phyloP scores from a whole-genome alignment of 2,113 vertebrate genomes.

The Lutjanus erythropterus region DNA sequence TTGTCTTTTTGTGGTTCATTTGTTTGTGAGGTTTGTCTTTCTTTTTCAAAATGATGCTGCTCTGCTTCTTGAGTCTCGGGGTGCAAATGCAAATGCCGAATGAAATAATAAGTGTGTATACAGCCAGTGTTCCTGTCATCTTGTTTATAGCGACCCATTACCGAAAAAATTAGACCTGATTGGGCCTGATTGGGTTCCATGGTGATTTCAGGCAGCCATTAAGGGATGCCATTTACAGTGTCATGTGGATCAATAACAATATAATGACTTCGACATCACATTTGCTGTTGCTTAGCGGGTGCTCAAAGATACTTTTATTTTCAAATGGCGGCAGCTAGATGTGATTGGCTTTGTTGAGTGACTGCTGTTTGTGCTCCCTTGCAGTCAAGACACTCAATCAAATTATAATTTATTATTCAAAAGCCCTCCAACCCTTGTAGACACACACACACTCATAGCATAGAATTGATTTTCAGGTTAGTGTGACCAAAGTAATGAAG shows the following conservation, averaged over 20 bases:
- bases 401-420: conserved; percentile 70
- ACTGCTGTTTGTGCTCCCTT: conserved; percentile 65
- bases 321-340: conserved; percentile 48
- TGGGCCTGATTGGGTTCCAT: conserved; percentile 71
- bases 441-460: not conserved
- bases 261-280: conserved; percentile 72
- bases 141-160: conserved; percentile 68
- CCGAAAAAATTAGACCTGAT: conserved; percentile 64
- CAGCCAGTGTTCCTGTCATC: conserved; percentile 87
- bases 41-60: conserved; percentile 70
- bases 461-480: conserved; percentile 50
- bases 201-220: conserved; percentile 74
- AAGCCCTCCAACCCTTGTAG: conserved; percentile 2
- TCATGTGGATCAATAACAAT: conserved; percentile 75
- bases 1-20: conserved; percentile 84
- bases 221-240: conserved; percentile 71
- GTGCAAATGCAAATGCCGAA: conserved; percentile 77
- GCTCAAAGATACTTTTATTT: conserved; percentile 58
- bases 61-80: conserved; percentile 79
- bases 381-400: conserved; percentile 69
- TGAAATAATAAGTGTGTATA: conserved; percentile 73
- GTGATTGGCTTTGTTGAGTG: conserved; percentile 62
- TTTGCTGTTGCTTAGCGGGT: conserved; percentile 57
- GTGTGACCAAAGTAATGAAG: conserved; percentile 42
- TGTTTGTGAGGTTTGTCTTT: conserved; percentile 71